A percentile compares a stretch with the other conserved stretches of the same genome.
Conservation (phyloP, 2,797 vertebrate genomes). For the Tiaroga cobitis region DNA sequence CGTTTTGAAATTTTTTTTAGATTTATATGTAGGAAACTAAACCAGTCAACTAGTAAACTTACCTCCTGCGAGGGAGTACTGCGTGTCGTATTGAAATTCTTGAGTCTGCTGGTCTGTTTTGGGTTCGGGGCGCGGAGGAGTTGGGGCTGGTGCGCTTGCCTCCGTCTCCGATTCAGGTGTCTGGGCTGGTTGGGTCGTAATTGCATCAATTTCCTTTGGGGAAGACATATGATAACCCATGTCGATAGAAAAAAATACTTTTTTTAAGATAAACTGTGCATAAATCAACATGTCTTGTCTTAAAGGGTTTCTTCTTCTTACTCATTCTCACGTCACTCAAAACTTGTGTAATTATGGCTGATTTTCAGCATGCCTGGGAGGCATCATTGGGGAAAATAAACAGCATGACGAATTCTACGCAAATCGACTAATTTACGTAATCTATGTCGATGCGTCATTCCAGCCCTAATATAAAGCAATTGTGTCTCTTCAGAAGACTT, state of each 20-base stretch:
- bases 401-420: too few species aligned
- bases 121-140: constrained; percentile 84
- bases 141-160: constrained; percentile 70
- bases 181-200: constrained; percentile 89
- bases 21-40: background rate
- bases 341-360: too few species aligned
- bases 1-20: background rate
- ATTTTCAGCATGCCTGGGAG: too few species aligned
- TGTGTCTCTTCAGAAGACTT: too few species aligned
- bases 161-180: constrained; percentile 71
- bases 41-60: constrained; percentile 51
- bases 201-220: constrained; percentile 94
- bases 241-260: background rate
- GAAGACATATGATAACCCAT: background rate
- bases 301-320: too few species aligned
- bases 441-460: too few species aligned
- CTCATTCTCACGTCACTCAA: too few species aligned
- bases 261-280: background rate
- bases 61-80: constrained; percentile 95
- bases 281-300: background rate
- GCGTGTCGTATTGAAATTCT: constrained; percentile 93
- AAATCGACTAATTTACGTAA: too few species aligned
- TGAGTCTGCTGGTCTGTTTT: constrained; percentile 73
- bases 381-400: too few species aligned
- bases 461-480: too few species aligned